Conservation (phyloP, 2,797 vertebrate species). For the Acipenser ruthenus region DNA sequence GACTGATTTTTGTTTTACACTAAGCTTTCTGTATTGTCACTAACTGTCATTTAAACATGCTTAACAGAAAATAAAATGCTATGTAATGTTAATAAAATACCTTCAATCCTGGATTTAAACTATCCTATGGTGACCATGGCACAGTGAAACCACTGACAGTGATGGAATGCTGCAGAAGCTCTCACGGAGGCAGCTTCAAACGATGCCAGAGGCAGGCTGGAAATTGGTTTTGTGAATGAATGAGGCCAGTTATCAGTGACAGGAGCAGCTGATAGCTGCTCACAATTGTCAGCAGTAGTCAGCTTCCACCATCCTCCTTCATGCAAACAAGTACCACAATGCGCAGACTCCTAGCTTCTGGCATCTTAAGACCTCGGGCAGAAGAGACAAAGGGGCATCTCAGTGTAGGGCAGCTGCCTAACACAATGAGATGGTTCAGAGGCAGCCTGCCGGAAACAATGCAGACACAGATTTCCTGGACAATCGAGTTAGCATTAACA, state of each 20-base stretch:
- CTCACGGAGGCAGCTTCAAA: conserved; percentile 28
- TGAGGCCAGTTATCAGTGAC: conserved; percentile 32
- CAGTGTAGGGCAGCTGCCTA: neutral
- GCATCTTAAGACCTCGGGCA: conserved; percentile 17
- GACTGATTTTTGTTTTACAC: too few relatives aligned
- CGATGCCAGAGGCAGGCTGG: conserved; percentile 28
- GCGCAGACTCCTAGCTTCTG: conserved; percentile 28
- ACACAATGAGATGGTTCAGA: neutral
- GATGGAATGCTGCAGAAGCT: conserved; percentile 26
- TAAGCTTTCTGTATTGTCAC: too few relatives aligned
- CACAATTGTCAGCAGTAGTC: conserved; percentile 32
- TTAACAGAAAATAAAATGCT: too few relatives aligned
- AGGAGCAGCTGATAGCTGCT: conserved; percentile 35
- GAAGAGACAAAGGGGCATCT: conserved; percentile 25
- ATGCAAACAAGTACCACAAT: conserved; percentile 23
- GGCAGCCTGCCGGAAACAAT: conserved; percentile 1
- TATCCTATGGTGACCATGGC: conserved; percentile 17
- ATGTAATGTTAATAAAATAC: conserved; percentile 9
- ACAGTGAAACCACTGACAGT: conserved; percentile 34
- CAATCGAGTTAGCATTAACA: conserved; percentile 38
- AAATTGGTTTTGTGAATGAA: conserved; percentile 38
- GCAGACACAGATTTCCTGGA: conserved; percentile 31
- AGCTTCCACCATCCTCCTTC: conserved; percentile 18
- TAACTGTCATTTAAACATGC: too few relatives aligned
- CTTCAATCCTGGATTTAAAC: conserved; percentile 27